Evolutionary conservation across 2,797 vertebrate species (phyloP).

Genomic region (Chloroceryle inda): DNA sequence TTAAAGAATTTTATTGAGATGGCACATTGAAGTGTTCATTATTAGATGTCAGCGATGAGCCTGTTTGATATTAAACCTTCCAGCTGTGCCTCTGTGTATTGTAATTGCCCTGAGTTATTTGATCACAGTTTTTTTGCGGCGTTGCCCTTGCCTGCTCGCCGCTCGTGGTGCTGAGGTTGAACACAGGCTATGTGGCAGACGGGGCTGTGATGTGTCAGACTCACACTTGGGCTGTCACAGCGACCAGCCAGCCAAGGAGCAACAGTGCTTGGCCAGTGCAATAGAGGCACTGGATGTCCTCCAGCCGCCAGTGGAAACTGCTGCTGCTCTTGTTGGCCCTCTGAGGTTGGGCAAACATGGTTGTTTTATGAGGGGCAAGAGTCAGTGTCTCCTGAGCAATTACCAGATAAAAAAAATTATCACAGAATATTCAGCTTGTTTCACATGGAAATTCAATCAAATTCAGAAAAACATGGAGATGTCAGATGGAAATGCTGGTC

Average conservation of each 20-base stretch:
- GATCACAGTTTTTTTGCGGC: background rate
- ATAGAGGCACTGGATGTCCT: background rate
- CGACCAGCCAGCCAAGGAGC: background rate
- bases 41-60: background rate
- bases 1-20: background rate
- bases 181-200: background rate
- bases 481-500: background rate
- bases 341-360: fast-evolving
- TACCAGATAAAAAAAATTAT: background rate
- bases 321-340: background rate
- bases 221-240: fast-evolving
- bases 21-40: background rate
- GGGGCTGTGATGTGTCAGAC: background rate
- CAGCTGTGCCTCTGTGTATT: background rate
- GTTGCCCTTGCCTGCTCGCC: background rate
- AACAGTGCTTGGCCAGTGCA: background rate
- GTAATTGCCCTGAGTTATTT: background rate
- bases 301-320: background rate
- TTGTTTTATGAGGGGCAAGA: fast-evolving
- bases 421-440: background rate
- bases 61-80: background rate
- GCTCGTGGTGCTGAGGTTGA: fast-evolving
- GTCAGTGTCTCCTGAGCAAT: background rate
- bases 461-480: background rate
- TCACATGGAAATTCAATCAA: background rate